These are phyloP conservation scores for Diplodus sargus DNA, from an alignment of 2,797 vertebrate genomes.

Conservation along the genomic window DNA sequence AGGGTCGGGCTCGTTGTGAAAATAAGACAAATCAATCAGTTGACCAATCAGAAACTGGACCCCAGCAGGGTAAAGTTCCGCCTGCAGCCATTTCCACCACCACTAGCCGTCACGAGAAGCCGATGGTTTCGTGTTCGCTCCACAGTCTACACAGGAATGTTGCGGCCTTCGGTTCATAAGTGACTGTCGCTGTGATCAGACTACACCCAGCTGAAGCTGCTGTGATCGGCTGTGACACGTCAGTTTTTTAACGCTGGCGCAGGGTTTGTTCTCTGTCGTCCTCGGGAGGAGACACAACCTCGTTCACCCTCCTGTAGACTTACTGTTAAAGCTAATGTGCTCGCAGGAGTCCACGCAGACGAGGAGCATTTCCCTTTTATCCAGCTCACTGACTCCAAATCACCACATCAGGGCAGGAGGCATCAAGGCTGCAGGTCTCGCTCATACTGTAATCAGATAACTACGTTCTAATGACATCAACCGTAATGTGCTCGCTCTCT, in stretches of 20 bases:
- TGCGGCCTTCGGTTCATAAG: neutral
- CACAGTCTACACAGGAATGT: neutral
- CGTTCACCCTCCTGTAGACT: neutral
- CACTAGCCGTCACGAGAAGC: neutral
- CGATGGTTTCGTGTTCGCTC: neutral
- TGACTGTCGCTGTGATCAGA: neutral
- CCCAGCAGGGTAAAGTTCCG: neutral
- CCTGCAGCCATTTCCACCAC: neutral
- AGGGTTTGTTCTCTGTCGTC: neutral
- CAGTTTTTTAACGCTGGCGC: neutral
- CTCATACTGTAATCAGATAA: conserved; percentile 53
- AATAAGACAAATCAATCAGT: too few relatives aligned
- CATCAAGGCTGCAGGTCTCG: conserved; percentile 20
- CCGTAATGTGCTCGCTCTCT: conserved; percentile 1
- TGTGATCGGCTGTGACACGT: neutral
- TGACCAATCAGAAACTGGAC: neutral
- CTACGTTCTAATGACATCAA: conserved; percentile 52
- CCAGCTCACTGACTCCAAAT: conserved; percentile 37
- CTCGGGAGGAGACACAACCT: neutral
- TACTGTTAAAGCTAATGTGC: conserved; percentile 25
- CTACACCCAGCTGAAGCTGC: too few relatives aligned
- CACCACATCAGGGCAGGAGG: conserved; percentile 11
- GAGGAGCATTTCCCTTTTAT: conserved; percentile 13
- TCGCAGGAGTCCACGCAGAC: conserved; percentile 22
- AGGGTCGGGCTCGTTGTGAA: too few relatives aligned